Conservation (phyloP, 2,888 invertebrate genomes). For the Drosophila macrospina region DNA sequence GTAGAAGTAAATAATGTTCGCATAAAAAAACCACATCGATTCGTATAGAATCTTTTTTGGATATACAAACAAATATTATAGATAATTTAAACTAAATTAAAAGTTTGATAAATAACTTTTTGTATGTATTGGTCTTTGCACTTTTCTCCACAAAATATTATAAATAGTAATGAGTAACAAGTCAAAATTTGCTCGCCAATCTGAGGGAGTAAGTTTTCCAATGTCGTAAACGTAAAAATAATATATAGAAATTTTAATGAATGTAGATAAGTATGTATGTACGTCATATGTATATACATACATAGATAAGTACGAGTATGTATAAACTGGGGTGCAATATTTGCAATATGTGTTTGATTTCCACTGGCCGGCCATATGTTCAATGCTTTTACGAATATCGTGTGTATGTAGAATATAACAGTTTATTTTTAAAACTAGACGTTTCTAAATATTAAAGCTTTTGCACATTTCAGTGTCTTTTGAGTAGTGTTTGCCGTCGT, state of each 20-base stretch:
- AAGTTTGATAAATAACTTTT: constrained; percentile 7
- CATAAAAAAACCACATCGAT: constrained; percentile 14
- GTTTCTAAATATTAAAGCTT: constrained; percentile 74
- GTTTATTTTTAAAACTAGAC: constrained; percentile 79
- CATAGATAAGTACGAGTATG: constrained; percentile 2
- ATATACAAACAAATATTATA: constrained; percentile 2
- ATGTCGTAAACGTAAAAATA: constrained; percentile 27
- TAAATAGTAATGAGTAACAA: constrained; percentile 54
- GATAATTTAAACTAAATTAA: constrained; percentile 9
- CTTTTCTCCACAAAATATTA: constrained; percentile 37
- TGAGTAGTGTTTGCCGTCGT: constrained; percentile 81
- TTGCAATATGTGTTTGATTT: constrained; percentile 55
- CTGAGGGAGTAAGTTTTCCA: constrained; percentile 36
- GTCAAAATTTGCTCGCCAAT: constrained; percentile 30
- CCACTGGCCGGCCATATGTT: constrained; percentile 37
- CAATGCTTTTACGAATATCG: constrained; percentile 58
- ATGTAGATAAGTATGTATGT: constrained; percentile 2
- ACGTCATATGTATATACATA: constrained; percentile 6
- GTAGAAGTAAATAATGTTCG: constrained; percentile 8
- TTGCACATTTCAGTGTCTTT: constrained; percentile 81
- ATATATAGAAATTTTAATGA: constrained; percentile 7
- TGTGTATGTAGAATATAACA: constrained; percentile 60
- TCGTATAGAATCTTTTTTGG: not conserved
- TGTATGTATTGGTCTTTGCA: constrained; percentile 12
- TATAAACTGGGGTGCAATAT: constrained; percentile 47